phyloP scores from a whole-genome alignment of 2,888 invertebrate species.

The Apamea monoglypha region DNA sequence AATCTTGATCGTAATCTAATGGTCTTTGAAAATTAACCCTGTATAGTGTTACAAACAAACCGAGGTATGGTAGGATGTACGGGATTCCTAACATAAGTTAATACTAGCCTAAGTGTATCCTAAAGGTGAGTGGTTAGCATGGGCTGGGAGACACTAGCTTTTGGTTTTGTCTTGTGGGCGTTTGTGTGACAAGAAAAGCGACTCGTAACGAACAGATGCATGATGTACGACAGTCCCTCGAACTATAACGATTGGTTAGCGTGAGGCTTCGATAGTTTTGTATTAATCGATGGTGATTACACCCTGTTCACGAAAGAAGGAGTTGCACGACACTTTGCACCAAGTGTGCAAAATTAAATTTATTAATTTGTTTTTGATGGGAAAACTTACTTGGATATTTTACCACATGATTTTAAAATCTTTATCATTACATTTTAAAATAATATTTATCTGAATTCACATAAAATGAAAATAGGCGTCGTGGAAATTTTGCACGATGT shows the following conservation, averaged over 20 bases:
- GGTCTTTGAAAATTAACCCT: no score
- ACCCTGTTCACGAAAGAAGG: slow-evolving; percentile 23
- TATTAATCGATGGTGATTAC: slow-evolving; percentile 82
- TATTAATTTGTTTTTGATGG: neutral
- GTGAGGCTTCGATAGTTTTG: slow-evolving; percentile 81
- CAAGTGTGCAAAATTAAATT: slow-evolving; percentile 28
- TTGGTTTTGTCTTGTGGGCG: slow-evolving; percentile 87
- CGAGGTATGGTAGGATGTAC: slow-evolving; percentile 42
- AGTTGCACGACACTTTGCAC: slow-evolving; percentile 7
- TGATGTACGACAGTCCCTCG: slow-evolving; percentile 77
- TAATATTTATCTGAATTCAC: neutral
- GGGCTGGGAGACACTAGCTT: slow-evolving; percentile 86
- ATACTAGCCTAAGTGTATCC: slow-evolving; percentile 54
- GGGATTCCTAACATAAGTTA: slow-evolving; percentile 54
- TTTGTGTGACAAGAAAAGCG: slow-evolving; percentile 75
- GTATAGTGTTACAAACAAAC: slow-evolving; percentile 43
- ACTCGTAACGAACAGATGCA: slow-evolving; percentile 73
- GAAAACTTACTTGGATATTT: neutral
- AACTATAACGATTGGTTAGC: slow-evolving; percentile 72
- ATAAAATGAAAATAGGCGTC: neutral
- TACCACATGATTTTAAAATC: neutral
- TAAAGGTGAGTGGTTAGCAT: slow-evolving; percentile 84
- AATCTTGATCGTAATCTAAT: no score
- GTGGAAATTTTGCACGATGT: slow-evolving; percentile 2
- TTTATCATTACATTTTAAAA: neutral